Evolutionary conservation across 2,797 vertebrate species (phyloP).

Genomic region (Semotilus atromaculatus): DNA sequence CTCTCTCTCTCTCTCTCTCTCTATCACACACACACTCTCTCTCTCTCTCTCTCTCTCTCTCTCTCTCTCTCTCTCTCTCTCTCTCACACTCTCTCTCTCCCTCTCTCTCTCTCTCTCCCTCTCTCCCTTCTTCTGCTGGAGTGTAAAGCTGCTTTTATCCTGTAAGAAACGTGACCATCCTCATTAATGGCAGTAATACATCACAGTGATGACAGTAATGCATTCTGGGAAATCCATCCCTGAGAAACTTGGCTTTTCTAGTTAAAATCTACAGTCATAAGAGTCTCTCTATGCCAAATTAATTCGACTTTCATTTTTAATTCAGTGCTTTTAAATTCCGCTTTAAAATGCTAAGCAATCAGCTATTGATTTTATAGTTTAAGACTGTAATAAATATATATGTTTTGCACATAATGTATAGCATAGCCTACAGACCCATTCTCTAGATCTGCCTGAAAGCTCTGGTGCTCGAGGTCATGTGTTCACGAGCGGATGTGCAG

Average conservation of each 20-base stretch:
- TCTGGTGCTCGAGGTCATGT: not conserved
- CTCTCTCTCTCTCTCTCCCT: not conserved
- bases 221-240: conserved; percentile 2
- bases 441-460: not conserved
- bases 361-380: too few species aligned
- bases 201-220: not conserved
- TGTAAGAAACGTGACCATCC: not conserved
- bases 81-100: not conserved
- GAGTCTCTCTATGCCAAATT: not conserved
- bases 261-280: not conserved
- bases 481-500: not conserved
- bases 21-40: not conserved
- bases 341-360: not conserved
- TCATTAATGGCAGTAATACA: not conserved
- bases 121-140: not conserved
- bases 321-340: not conserved
- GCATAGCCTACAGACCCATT: too few species aligned
- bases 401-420: too few species aligned
- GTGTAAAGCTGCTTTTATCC: not conserved
- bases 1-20: not conserved
- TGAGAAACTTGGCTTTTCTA: not conserved
- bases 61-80: not conserved
- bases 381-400: too few species aligned
- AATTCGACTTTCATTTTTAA: not conserved
- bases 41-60: not conserved